These are phyloP conservation scores for Tautogolabrus adspersus DNA, from an alignment of 2,113 vertebrate genomes.

Conservation along the genomic window DNA sequence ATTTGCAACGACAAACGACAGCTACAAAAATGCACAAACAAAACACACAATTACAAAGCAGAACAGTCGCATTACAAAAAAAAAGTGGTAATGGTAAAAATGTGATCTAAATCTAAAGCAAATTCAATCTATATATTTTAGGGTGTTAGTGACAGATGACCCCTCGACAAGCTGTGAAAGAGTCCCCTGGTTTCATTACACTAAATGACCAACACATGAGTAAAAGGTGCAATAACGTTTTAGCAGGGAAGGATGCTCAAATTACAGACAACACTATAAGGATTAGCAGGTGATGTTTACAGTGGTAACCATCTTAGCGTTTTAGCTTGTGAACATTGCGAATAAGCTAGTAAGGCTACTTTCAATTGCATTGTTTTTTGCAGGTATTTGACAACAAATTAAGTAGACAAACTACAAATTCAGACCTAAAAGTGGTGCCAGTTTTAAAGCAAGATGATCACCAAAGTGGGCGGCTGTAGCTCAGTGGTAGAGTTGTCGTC, in stretches of 20 bases:
- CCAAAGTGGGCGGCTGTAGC: too few species aligned
- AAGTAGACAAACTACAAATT: too few species aligned
- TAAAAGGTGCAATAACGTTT: not conserved
- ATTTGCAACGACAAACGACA: not conserved
- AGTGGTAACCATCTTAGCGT: not conserved
- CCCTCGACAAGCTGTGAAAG: not conserved
- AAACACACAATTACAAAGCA: not conserved
- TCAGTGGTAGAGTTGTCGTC: too few species aligned
- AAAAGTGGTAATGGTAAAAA: not conserved
- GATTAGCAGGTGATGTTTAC: not conserved
- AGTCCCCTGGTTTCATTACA: not conserved
- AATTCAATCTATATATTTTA: not conserved
- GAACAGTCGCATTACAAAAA: not conserved
- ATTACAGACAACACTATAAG: not conserved
- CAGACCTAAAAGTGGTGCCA: too few species aligned
- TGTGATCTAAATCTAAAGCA: not conserved
- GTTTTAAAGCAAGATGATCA: too few species aligned
- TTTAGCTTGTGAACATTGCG: not conserved
- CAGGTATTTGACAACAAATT: too few species aligned
- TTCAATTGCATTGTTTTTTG: too few species aligned
- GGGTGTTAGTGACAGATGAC: not conserved
- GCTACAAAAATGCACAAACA: not conserved
- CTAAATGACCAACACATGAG: not conserved
- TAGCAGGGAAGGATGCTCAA: not conserved
- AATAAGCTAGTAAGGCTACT: too few species aligned